These are phyloP conservation scores for Rotaria macrura DNA, from an alignment of 2,888 invertebrate species.

Conservation along the genomic window DNA sequence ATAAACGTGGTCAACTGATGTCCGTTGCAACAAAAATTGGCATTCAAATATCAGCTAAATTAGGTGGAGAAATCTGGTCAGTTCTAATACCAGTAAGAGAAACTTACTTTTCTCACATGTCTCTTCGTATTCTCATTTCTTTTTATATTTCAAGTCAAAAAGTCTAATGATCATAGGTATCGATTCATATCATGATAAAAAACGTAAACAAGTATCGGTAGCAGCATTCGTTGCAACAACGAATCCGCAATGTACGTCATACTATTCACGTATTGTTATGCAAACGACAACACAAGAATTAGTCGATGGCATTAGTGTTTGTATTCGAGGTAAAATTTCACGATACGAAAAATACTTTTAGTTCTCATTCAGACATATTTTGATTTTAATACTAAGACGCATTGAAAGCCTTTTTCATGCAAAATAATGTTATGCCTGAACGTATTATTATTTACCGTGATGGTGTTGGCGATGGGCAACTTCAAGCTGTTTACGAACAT, in stretches of 20 bases:
- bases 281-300: conserved; percentile 69
- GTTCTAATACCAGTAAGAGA: conserved; percentile 23
- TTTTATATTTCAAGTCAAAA: not conserved
- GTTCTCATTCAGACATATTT: not conserved
- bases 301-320: conserved; percentile 60
- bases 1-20: conserved; percentile 22
- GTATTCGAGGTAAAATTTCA: conserved; percentile 39
- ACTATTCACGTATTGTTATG: conserved; percentile 63
- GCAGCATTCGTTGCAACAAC: conserved; percentile 72
- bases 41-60: conserved; percentile 32
- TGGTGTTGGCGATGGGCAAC: conserved; percentile 58
- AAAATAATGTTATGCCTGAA: conserved; percentile 24
- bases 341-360: too few species aligned
- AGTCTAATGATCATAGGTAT: conserved; percentile 31
- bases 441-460: conserved; percentile 74
- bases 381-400: conserved; percentile 23
- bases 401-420: conserved; percentile 25
- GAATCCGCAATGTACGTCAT: conserved; percentile 61
- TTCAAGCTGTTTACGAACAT: conserved; percentile 41
- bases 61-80: conserved; percentile 32
- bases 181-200: conserved; percentile 31
- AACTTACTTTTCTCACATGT: not conserved
- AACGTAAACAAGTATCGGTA: conserved; percentile 54
- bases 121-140: not conserved
- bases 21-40: conserved; percentile 31